Conservation (phyloP, 2,113 vertebrate species). For the Rousettus leschenaultii region DNA sequence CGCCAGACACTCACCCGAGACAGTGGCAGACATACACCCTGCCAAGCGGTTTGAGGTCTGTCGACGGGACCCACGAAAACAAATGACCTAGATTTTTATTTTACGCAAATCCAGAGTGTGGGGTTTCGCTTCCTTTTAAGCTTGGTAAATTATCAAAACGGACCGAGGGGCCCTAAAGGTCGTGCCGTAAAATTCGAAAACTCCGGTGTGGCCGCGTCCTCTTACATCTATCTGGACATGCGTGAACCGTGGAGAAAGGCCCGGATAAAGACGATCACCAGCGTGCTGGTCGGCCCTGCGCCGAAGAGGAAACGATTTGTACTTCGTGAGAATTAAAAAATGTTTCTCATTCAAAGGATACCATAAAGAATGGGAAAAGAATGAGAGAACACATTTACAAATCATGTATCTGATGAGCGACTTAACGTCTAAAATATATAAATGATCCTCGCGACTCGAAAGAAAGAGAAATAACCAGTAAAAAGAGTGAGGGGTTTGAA, state of each 20-base stretch:
- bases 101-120: background rate
- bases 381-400: background rate
- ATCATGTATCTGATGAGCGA: background rate
- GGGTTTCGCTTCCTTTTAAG: background rate
- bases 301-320: background rate
- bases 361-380: background rate
- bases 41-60: background rate
- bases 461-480: background rate
- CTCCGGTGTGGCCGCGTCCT: background rate
- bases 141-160: background rate
- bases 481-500: background rate
- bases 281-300: background rate
- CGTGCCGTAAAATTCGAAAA: background rate
- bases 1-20: background rate
- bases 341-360: background rate
- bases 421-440: background rate
- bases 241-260: background rate
- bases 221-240: background rate
- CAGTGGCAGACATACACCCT: background rate
- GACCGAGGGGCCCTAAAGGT: background rate
- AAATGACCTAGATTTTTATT: background rate
- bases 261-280: background rate
- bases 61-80: background rate
- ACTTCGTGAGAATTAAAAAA: background rate
- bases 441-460: background rate